Conservation (phyloP, 64 coral and sea anemone species). For the Acropora tenuis region DNA sequence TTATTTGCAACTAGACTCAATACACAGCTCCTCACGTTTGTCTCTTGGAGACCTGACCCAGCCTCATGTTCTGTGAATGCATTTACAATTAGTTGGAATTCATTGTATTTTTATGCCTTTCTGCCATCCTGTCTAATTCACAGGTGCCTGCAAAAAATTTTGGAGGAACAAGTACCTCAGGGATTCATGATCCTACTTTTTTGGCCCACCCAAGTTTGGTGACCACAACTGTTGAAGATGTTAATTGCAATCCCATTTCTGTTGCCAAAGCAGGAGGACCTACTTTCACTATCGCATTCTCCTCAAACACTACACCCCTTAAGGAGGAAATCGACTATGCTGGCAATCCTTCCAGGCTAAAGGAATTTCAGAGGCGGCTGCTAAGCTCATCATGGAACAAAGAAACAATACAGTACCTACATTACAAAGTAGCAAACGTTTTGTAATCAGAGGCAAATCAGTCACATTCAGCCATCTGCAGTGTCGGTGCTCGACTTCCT, state of each 20-base stretch:
- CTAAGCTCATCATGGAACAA: constrained; percentile 41
- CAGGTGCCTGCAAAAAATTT: constrained; percentile 28
- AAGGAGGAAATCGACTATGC: too few species aligned
- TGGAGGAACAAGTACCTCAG: constrained; percentile 3
- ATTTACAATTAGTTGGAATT: constrained; percentile 59
- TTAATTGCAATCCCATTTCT: too few species aligned
- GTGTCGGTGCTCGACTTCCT: constrained; percentile 28
- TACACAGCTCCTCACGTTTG: constrained; percentile 32
- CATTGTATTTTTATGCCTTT: constrained; percentile 65
- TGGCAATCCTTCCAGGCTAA: constrained; percentile 15
- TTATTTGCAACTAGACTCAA: constrained; percentile 66
- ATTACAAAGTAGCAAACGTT: constrained; percentile 35
- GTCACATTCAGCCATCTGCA: constrained; percentile 22
- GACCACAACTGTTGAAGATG: too few species aligned
- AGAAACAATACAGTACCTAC: constrained; percentile 42
- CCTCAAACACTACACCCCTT: too few species aligned
- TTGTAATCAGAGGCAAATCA: constrained; percentile 39
- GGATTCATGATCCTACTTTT: constrained; percentile 6
- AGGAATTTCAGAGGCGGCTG: constrained; percentile 52
- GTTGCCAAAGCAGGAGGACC: not conserved
- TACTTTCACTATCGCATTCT: constrained; percentile 29
- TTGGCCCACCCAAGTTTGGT: constrained; percentile 55
- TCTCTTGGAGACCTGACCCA: constrained; percentile 55
- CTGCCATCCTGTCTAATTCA: constrained; percentile 40
- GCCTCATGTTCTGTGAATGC: constrained; percentile 45